A percentile compares a stretch with the other conserved stretches of the same genome.
phyloP scores from a whole-genome alignment of 2,113 vertebrate genomes.

The Pelecanoides urinatrix region DNA sequence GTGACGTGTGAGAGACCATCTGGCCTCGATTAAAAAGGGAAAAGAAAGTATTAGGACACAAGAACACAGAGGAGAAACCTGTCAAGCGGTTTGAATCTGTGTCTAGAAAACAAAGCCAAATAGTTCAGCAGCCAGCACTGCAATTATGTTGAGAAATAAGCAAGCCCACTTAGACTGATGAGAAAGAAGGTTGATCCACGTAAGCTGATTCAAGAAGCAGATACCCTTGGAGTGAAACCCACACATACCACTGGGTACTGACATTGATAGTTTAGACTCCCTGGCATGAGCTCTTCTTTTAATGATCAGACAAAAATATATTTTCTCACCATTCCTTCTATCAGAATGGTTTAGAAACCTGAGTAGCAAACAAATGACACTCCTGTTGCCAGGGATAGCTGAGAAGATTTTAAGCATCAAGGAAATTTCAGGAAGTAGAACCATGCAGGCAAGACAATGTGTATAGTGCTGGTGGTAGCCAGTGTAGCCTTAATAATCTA shows the following conservation, averaged over 20 bases:
- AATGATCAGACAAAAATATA: not conserved
- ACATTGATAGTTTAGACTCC: not conserved
- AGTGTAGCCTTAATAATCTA: not conserved
- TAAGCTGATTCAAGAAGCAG: not conserved
- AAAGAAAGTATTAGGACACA: not conserved
- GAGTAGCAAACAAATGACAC: not conserved
- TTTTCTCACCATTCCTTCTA: not conserved
- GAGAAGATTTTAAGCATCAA: not conserved
- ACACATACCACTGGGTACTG: not conserved
- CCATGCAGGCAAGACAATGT: not conserved
- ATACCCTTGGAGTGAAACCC: not conserved
- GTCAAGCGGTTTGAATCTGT: not conserved
- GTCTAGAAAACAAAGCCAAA: conserved; percentile 4
- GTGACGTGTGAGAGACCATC: not conserved
- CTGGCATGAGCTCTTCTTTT: not conserved
- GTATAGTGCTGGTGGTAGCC: not conserved
- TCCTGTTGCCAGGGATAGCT: not conserved
- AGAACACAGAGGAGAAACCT: not conserved
- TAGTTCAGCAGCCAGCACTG: not conserved
- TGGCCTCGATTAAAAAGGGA: not conserved
- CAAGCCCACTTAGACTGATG: not conserved
- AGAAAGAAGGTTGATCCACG: not conserved
- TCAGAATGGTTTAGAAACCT: not conserved
- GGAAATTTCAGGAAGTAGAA: not conserved
- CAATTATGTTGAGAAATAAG: not conserved